These are phyloP conservation scores for Tetragnatha versicolor DNA, from an alignment of 1,140 invertebrate genomes.

Conservation along the genomic window DNA sequence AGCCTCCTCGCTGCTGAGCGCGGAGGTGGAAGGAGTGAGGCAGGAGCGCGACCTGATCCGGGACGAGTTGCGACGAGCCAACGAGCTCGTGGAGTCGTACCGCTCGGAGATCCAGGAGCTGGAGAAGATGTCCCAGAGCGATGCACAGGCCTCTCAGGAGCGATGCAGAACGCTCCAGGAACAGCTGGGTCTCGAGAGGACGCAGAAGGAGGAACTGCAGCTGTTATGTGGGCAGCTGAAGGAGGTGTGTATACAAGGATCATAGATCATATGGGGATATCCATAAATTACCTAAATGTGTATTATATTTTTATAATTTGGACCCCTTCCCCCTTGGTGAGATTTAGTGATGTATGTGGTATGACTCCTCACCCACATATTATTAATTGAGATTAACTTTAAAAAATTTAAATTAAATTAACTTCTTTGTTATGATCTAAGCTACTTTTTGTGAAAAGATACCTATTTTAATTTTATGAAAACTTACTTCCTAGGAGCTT, in stretches of 20 bases:
- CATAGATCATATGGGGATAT: too few relatives aligned
- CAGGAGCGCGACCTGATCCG: constrained; percentile 72
- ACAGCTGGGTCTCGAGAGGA: constrained; percentile 68
- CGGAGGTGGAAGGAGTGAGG: constrained; percentile 65
- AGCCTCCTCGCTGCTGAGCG: constrained; percentile 56
- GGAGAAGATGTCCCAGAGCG: constrained; percentile 62
- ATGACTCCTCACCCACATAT: too few relatives aligned
- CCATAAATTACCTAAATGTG: too few relatives aligned
- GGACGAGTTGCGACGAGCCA: constrained; percentile 70
- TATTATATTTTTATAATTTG: too few relatives aligned
- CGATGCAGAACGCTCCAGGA: constrained; percentile 68
- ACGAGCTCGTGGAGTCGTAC: constrained; percentile 68
- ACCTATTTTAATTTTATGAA: not conserved
- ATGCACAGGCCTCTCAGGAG: constrained; percentile 61
- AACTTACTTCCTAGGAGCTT: constrained; percentile 66
- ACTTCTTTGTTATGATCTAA: too few relatives aligned
- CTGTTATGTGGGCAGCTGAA: constrained; percentile 69
- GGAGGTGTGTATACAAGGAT: too few relatives aligned
- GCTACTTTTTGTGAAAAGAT: not conserved
- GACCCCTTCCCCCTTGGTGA: too few relatives aligned
- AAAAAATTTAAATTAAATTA: too few relatives aligned
- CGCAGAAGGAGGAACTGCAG: constrained; percentile 68
- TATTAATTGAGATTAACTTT: too few relatives aligned
- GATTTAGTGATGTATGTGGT: too few relatives aligned
- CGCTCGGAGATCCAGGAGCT: constrained; percentile 69